Evolutionary conservation across 2,113 vertebrate genomes (phyloP).

Genomic region (Solenodon paradoxus): DNA sequence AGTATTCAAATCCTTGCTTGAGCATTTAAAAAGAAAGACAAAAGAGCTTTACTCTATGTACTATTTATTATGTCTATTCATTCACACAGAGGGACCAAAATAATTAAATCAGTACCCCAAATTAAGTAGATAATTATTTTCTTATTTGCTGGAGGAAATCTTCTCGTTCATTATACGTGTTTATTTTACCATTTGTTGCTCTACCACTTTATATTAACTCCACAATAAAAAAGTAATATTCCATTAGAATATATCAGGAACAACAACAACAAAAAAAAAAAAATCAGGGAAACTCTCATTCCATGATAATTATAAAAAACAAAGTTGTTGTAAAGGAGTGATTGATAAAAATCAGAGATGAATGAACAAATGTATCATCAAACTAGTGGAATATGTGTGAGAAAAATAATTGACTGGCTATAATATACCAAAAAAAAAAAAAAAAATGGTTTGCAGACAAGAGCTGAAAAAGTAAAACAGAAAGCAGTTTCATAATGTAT

Average conservation of each 20-base stretch:
- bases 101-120: conserved; percentile 61
- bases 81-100: conserved; percentile 38
- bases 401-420: conserved; percentile 3
- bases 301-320: conserved; percentile 11
- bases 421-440: not conserved
- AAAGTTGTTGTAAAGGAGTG: not conserved
- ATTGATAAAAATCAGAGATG: not conserved
- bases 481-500: not conserved
- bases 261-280: no score
- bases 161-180: conserved; percentile 49
- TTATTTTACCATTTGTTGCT: conserved; percentile 41
- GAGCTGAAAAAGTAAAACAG: not conserved
- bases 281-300: not conserved
- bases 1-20: not conserved
- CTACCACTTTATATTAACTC: not conserved
- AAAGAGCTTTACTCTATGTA: not conserved
- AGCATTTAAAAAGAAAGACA: conserved; percentile 18
- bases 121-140: conserved; percentile 58
- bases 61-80: conserved; percentile 31
- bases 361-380: not conserved
- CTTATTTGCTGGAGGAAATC: conserved; percentile 46
- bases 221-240: conserved; percentile 28
- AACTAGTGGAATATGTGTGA: not conserved
- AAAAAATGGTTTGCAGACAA: not conserved
- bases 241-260: not conserved